These are phyloP conservation scores for Mohoua ochrocephala DNA, from an alignment of 2,113 vertebrate genomes.

Conservation along the genomic window DNA sequence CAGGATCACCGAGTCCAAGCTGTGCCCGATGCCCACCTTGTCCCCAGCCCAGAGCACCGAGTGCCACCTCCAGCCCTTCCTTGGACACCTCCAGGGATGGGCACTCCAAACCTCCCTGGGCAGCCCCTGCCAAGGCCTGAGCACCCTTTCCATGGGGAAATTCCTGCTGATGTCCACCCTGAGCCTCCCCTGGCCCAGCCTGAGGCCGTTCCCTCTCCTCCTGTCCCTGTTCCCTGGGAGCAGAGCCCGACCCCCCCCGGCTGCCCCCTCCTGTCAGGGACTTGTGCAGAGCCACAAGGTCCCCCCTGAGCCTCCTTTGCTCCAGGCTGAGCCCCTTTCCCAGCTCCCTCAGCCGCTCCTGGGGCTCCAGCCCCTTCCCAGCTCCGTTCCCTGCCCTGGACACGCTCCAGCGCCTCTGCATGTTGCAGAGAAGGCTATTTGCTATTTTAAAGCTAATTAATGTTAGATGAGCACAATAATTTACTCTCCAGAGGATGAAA, in stretches of 20 bases:
- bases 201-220: not conserved
- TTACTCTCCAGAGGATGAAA: not conserved
- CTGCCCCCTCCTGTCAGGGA: not conserved
- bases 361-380: not conserved
- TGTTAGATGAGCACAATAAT: not conserved
- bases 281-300: not conserved
- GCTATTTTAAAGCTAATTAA: not conserved
- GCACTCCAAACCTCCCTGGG: not conserved
- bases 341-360: not conserved
- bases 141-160: not conserved
- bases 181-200: not conserved
- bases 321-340: not conserved
- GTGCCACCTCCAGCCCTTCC: not conserved
- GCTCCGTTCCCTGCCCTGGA: not conserved
- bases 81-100: not conserved
- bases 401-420: not conserved
- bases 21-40: rapidly evolving
- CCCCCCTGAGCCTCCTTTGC: not conserved
- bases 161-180: not conserved
- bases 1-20: rapidly evolving
- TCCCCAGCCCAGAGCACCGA: not conserved
- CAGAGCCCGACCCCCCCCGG: not conserved
- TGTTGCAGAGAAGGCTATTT: not conserved
- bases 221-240: not conserved
- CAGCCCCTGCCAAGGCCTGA: not conserved